These are phyloP conservation scores for Ferrisia virgata DNA, from an alignment of 2,888 invertebrate species.

Conservation along the genomic window DNA sequence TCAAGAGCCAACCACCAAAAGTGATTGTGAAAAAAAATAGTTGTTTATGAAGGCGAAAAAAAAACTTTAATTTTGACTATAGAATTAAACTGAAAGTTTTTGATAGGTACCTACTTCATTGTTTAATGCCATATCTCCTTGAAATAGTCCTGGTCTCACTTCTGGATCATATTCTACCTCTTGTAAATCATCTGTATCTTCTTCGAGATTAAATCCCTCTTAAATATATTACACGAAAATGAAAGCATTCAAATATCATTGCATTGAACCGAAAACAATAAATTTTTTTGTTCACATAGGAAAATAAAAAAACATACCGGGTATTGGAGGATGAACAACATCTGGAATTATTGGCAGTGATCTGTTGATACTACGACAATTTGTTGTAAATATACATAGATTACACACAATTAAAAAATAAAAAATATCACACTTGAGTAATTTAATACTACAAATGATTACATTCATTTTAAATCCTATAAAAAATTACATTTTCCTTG, in stretches of 20 bases:
- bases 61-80: not conserved
- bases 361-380: conserved; percentile 23
- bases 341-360: conserved; percentile 46
- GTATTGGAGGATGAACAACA: conserved; percentile 47
- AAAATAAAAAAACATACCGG: not conserved
- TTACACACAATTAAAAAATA: conserved; percentile 1
- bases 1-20: too few species aligned
- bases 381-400: not conserved
- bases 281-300: not conserved
- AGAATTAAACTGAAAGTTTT: too few species aligned
- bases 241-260: not conserved
- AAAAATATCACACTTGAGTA: not conserved
- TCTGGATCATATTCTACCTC: conserved; percentile 60
- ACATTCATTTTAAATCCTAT: not conserved
- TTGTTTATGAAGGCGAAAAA: not conserved
- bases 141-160: conserved; percentile 63
- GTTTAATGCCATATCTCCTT: conserved; percentile 67
- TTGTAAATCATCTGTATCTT: conserved; percentile 46
- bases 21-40: too few species aligned
- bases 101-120: conserved; percentile 54
- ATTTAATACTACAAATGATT: not conserved
- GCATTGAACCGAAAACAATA: not conserved
- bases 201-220: conserved; percentile 48
- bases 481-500: not conserved
- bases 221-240: not conserved